Base-by-base conservation (phyloP, 2,888 invertebrate species). In the Lepetodrilus schrolli region DNA sequence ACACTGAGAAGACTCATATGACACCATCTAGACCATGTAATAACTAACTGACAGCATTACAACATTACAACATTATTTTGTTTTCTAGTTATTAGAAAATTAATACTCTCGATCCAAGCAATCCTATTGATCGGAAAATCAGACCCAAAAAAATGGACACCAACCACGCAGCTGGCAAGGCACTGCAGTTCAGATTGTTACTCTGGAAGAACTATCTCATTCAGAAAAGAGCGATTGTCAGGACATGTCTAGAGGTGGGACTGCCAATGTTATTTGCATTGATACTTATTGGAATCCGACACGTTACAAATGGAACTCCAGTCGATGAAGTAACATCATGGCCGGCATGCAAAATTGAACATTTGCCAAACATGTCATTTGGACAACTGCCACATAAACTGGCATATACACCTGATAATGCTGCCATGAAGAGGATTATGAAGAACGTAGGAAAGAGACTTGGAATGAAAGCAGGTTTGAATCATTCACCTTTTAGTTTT, bases 161-260 rank as follows among this genome's bases (percentile, higher is more conserved):
- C n/a, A n/a, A 23, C 58, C 26, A 34, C 10, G n/a, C 58, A 1
- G 23, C 58, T 30, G 58, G 58, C 5, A 68, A 47, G 30, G 47
- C 43, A 13, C 21, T 43, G 10, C 87, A 92, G 80, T 94, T 95
- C 87, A 88, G 92, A 13, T 91, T 96, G 78, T 91, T 96, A 74
- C 92, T 95, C 90, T 96, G 96, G 96, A 96, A 96, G 91, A 96
- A 96, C 90, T 95, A 94, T 91, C 90, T 94, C 2, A 93, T 95
- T 50, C 95, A 95, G 91, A 94, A 93, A 92, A 92, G 95, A 77
- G 94, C 94, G 89, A 93, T 93, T 68, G 78, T 93, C 49, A 94
- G 95, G 87, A 94, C 95, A 0, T 69, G 92, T 0, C 87, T 94
- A 43, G 95, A 96, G 90, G 90, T 96, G 10, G 71, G 86, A 51